These are phyloP conservation scores for Thinocorus orbignyianus DNA, from an alignment of 2,113 vertebrate species.

Conservation along the genomic window DNA sequence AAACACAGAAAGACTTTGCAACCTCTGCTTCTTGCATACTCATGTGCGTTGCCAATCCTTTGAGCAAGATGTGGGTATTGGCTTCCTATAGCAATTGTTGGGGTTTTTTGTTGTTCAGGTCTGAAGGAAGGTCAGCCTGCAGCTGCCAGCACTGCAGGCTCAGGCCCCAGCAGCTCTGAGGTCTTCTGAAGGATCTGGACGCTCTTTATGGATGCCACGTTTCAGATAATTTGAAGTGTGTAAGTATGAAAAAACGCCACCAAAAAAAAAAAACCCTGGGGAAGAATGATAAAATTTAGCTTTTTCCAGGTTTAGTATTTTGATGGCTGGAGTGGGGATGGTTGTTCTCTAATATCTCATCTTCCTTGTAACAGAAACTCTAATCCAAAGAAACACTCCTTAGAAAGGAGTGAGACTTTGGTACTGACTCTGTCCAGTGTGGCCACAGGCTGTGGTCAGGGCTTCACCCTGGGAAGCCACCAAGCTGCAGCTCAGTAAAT, in stretches of 20 bases:
- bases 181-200: background rate
- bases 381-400: slow-evolving; percentile 12
- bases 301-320: slow-evolving; percentile 1
- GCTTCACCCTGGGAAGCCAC: background rate
- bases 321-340: background rate
- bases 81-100: background rate
- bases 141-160: background rate
- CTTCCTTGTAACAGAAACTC: slow-evolving; percentile 10
- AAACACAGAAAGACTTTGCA: background rate
- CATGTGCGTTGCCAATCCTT: background rate
- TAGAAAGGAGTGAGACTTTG: background rate
- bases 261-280: background rate
- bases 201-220: background rate
- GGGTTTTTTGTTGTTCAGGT: background rate
- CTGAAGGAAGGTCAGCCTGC: background rate
- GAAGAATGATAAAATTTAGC: slow-evolving; percentile 2
- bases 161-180: background rate
- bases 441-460: background rate
- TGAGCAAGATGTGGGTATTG: background rate
- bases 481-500: background rate
- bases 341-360: background rate
- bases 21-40: background rate
- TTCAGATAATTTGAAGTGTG: background rate
- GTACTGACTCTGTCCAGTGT: background rate
- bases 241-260: background rate